Evolutionary conservation across 2,113 vertebrate species (phyloP).

Genomic region (Nicator chloris): DNA sequence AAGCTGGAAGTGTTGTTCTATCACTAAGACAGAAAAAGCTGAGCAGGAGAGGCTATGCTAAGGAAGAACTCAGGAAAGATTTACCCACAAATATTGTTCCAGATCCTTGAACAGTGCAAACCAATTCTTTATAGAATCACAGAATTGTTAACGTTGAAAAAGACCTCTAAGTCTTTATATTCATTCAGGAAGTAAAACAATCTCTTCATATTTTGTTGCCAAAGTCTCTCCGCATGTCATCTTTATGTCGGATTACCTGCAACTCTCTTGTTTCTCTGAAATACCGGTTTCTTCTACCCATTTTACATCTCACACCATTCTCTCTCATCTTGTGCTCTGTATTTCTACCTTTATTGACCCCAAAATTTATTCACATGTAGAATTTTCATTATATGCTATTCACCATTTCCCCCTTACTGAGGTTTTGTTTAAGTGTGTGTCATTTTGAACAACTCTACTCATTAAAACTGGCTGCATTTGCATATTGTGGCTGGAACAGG

Average conservation of each 20-base stretch:
- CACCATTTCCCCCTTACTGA: background rate
- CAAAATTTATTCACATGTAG: background rate
- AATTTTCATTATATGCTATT: background rate
- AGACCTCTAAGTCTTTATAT: background rate
- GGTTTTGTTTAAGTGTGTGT: background rate
- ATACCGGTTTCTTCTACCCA: background rate
- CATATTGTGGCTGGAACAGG: background rate
- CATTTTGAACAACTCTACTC: background rate
- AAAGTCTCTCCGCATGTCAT: background rate
- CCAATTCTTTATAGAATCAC: background rate
- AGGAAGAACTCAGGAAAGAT: background rate
- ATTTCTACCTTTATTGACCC: background rate
- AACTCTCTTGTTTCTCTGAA: background rate
- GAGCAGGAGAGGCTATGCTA: background rate
- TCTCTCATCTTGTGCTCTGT: background rate
- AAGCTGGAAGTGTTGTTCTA: background rate
- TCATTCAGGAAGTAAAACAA: background rate
- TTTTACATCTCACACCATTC: background rate
- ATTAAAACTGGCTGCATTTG: background rate
- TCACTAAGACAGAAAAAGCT: background rate
- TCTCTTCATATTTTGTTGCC: background rate
- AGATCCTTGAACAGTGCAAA: background rate
- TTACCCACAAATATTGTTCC: background rate
- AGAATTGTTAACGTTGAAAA: background rate
- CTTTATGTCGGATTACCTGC: background rate